phyloP scores from a whole-genome alignment of 2,888 invertebrate species.

The Belgica antarctica region DNA sequence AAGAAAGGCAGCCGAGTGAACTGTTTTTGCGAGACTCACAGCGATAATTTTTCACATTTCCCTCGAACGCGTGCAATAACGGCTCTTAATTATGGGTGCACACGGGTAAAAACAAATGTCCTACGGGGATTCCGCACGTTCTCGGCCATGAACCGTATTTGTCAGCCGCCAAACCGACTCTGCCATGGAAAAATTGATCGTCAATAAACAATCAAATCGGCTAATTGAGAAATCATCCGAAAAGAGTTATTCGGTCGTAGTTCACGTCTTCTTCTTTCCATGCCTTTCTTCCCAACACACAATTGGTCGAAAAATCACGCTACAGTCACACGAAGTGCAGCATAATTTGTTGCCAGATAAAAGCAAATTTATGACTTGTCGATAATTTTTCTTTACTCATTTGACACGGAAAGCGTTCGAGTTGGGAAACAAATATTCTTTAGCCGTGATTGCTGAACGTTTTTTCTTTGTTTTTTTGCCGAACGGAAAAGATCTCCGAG shows the following conservation, averaged over 20 bases:
- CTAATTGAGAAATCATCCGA: constrained; percentile 25
- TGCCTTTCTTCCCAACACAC: neutral
- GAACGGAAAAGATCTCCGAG: too few relatives aligned
- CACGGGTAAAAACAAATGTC: neutral
- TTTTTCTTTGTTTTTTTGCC: too few relatives aligned
- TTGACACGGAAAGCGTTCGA: constrained; percentile 5
- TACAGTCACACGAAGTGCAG: neutral
- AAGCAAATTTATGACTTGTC: neutral
- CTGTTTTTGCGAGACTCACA: too few relatives aligned
- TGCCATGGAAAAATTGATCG: neutral
- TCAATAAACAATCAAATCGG: neutral
- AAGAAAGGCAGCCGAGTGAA: too few relatives aligned
- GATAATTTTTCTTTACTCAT: neutral
- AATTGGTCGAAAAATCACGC: neutral
- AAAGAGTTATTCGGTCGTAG: neutral
- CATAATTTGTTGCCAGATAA: constrained; percentile 15
- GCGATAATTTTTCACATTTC: neutral
- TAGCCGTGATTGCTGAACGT: too few relatives aligned
- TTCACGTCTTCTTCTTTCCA: neutral
- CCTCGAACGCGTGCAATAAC: constrained; percentile 13
- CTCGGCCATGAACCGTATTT: neutral
- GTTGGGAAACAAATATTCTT: too few relatives aligned
- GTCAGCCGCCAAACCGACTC: neutral
- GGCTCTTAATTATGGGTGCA: neutral
- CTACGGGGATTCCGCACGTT: neutral